Evolutionary conservation across 2,797 vertebrate species (phyloP).

Genomic region (Cyprinella venusta): DNA sequence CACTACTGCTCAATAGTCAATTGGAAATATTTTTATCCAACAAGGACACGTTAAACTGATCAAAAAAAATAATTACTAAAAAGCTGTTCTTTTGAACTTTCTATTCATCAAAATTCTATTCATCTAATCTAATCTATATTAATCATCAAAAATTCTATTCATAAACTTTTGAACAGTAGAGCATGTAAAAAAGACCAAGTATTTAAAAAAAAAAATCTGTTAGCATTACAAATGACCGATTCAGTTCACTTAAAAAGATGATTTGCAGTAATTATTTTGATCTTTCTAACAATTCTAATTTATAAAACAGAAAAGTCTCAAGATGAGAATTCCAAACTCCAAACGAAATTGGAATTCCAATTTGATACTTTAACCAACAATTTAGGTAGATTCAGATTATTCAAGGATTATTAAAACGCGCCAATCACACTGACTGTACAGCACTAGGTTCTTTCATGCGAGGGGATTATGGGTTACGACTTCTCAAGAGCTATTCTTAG

Average conservation of each 20-base stretch:
- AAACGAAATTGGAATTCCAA: background rate
- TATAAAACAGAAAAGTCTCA: background rate
- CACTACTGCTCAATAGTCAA: background rate
- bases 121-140: background rate
- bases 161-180: background rate
- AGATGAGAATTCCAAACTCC: too few relatives aligned
- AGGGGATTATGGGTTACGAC: background rate
- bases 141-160: background rate
- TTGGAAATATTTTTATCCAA: too few relatives aligned
- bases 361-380: background rate
- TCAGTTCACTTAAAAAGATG: background rate
- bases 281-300: background rate
- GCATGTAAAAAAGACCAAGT: background rate
- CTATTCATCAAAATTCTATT: background rate
- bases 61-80: background rate
- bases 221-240: background rate
- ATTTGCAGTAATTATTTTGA: background rate
- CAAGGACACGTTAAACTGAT: background rate
- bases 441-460: background rate
- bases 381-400: background rate
- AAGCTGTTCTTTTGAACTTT: background rate
- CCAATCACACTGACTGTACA: background rate
- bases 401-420: background rate
- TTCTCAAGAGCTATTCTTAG: background rate
- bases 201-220: background rate